Evolutionary conservation across 2,797 vertebrate genomes (phyloP), one percentile per base, ranked within the genome.

Genomic region (Dicrostonyx torquatus): DNA sequence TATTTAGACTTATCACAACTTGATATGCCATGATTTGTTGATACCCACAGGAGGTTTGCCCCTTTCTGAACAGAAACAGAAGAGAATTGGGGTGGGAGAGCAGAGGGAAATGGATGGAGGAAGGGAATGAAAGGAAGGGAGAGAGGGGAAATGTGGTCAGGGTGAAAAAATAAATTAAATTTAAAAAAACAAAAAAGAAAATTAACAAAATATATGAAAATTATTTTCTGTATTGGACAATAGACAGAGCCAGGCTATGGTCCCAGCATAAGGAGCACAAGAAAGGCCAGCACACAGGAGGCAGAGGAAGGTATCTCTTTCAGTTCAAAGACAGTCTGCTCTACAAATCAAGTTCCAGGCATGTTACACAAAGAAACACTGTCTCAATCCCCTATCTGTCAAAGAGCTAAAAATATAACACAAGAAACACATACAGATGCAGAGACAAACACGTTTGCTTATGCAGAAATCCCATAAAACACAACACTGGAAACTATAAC

Each of bases 181-280:
- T 34, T 50, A 20, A 58, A 58, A 58, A 55, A 64, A 14, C 26
- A 24, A 26, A 20, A 64, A 58, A 82, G 9, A 62, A 43, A 62
- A 31, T 37, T 31, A 62, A 62, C 40, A 82, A 82, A 82, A 82
- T 43, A 82, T 14, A 10, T 26, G 87, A 84, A 75, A 78, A 73
- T 43, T 68, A 0, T 50, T 75, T 75, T 43, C 45, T 64, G 31
- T 64, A 45, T 45, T 86, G 8, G n/a, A n/a, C 31, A 89, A 86
- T 5, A 96, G 17, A 29, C 4, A 93, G 31, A 76, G 22, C 6
- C 22, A 34, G 14, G n/a, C 6, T 72, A n/a, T 60, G 14, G 55
- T 72, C 9, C 29, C 6, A 88, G 8, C 17, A 88, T 40, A 72
- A 96, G 17, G 20, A 73, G n/a, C 62, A 12, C 48, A 84, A 79